These are phyloP conservation scores for Drosophila truncata DNA, from an alignment of 1,140 invertebrate species.

Conservation along the genomic window DNA sequence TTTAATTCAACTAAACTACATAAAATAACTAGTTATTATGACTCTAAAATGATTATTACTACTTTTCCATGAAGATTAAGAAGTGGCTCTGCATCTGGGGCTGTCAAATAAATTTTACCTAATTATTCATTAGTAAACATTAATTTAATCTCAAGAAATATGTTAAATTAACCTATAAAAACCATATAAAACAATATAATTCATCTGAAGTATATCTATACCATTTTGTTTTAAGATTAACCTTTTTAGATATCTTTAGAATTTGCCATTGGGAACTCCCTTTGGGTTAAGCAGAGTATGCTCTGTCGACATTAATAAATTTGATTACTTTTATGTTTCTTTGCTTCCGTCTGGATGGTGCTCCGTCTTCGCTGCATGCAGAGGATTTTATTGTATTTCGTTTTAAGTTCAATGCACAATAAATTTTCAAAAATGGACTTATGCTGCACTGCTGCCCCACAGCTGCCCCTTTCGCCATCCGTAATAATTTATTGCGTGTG, in stretches of 20 bases:
- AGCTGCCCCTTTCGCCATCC: conserved; percentile 28
- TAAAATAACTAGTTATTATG: no score
- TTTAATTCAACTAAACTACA: no score
- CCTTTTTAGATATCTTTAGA: not conserved
- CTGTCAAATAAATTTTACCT: not conserved
- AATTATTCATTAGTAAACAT: not conserved
- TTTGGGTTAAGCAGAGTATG: not conserved
- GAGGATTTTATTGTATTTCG: conserved; percentile 78
- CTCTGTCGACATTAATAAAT: conserved; percentile 64
- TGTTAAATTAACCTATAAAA: no score
- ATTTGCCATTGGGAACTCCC: not conserved
- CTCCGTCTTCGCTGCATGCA: conserved; percentile 42
- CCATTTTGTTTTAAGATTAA: no score
- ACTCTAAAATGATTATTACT: not conserved
- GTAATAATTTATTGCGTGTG: conserved; percentile 67
- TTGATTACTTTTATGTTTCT: conserved; percentile 68
- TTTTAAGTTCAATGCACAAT: conserved; percentile 82
- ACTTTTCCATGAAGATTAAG: no score
- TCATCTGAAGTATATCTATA: not conserved
- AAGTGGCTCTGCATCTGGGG: no score
- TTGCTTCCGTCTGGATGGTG: conserved; percentile 42
- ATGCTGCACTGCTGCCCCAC: conserved; percentile 54
- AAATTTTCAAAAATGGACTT: conserved; percentile 76
- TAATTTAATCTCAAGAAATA: not conserved
- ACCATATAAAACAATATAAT: no score